These are phyloP conservation scores for Hypomecis atomaria DNA, from an alignment of 2,888 invertebrate species.

Conservation along the genomic window DNA sequence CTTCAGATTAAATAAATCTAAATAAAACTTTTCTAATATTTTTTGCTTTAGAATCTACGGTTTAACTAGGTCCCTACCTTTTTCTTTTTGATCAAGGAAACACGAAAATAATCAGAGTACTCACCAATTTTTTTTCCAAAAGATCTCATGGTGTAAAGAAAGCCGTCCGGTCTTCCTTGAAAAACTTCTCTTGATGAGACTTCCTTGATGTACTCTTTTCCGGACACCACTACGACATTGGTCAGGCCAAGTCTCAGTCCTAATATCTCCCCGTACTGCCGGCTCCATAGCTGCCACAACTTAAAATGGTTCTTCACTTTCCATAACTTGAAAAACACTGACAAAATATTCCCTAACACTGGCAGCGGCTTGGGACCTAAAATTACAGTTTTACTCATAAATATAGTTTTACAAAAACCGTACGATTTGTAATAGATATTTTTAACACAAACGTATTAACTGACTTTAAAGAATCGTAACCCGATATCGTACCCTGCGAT, in stretches of 20 bases:
- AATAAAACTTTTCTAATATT: too few relatives aligned
- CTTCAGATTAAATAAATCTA: too few relatives aligned
- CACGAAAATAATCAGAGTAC: constrained; percentile 36
- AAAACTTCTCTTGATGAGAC: constrained; percentile 87
- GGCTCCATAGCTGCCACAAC: constrained; percentile 85
- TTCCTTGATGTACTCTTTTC: constrained; percentile 86
- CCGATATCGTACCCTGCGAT: too few relatives aligned
- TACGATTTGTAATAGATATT: too few relatives aligned
- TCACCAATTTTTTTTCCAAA: constrained; percentile 88
- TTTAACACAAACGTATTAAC: too few relatives aligned
- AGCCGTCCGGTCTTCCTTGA: constrained; percentile 89
- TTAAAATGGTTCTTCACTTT: constrained; percentile 77
- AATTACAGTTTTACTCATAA: constrained; percentile 37
- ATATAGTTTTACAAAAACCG: too few relatives aligned
- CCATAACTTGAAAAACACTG: constrained; percentile 61
- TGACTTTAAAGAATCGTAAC: too few relatives aligned
- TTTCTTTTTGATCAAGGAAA: too few relatives aligned
- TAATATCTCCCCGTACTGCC: constrained; percentile 86
- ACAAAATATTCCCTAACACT: constrained; percentile 69
- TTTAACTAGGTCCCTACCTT: too few relatives aligned
- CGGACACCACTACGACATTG: constrained; percentile 86
- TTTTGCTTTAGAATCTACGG: neutral
- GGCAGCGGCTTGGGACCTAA: constrained; percentile 70
- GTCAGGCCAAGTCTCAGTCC: constrained; percentile 87
- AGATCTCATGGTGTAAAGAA: constrained; percentile 87